These are phyloP conservation scores for Nesogale talazaci DNA, from an alignment of 2,113 vertebrate species.

Conservation along the genomic window DNA sequence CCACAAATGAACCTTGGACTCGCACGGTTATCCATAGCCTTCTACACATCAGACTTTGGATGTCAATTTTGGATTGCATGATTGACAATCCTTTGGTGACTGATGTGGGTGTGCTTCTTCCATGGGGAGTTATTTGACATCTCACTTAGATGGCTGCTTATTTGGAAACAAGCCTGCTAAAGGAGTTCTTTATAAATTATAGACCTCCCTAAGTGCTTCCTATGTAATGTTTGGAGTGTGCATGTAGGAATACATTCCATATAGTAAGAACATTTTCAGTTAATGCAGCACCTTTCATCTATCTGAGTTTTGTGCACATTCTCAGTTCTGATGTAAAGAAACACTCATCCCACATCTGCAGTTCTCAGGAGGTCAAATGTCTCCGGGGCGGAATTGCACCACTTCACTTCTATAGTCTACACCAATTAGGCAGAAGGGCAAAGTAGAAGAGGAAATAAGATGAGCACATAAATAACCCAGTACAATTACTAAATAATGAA, in stretches of 20 bases:
- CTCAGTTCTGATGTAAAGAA: constrained; percentile 54
- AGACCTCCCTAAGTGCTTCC: constrained; percentile 41
- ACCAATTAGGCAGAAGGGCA: constrained; percentile 23
- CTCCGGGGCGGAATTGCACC: not conserved
- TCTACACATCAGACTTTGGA: no score
- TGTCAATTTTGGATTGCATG: no score
- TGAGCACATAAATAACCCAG: constrained; percentile 41
- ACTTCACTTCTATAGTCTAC: not conserved
- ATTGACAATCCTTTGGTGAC: no score
- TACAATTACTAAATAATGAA: constrained; percentile 54
- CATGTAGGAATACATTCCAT: constrained; percentile 39
- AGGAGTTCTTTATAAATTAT: constrained; percentile 48
- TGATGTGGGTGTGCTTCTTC: no score
- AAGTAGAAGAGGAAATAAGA: constrained; percentile 54
- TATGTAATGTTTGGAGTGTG: constrained; percentile 48
- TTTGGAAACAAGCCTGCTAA: not conserved
- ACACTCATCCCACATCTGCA: constrained; percentile 22
- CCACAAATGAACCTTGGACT: no score
- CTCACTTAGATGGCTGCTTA: no score
- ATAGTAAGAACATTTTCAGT: constrained; percentile 3
- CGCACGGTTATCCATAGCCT: no score
- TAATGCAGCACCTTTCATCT: constrained; percentile 34
- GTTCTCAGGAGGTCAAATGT: constrained; percentile 24
- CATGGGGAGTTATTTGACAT: no score
- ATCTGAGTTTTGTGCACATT: constrained; percentile 19